Evolutionary conservation across 2,797 vertebrate species (phyloP), one percentile per base, ranked within the genome.

Genomic region (Sebastes trivittatus): DNA sequence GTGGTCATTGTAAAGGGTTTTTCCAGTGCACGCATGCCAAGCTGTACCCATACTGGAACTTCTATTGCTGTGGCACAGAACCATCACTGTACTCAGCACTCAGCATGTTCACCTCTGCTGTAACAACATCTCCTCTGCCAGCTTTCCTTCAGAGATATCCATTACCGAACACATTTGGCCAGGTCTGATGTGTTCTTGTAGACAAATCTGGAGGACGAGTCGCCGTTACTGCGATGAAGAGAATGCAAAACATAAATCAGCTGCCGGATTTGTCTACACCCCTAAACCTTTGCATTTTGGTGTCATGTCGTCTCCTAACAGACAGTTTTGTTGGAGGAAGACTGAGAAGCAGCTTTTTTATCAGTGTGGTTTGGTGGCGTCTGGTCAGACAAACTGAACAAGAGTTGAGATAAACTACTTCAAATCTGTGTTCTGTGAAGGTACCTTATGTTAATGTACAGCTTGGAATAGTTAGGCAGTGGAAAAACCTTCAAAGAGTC

Each of bases 41-140:
- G 49, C 64, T 73, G 34, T 75, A 70, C 63, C 22, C 34, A 63
- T 22, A 60, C 56, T 74, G 49, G 23, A 77, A 65, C 29, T 34
- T n/a, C 29, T 76, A 11, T 18, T 61, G 23, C 56, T 81, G 60
- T 60, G 23, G 18, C 38, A 76, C 73, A 77, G 66, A 22, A 36
- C 34, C 7, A 59, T 42, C 20, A 34, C 42, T 77, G 55, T 78
- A 2, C 36, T 56, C 25, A 68, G 11, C 49, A 32, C 18, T 74
- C 7, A 36, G 23, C 11, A 3, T 25, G 55, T 23, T 75, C 66
- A 34, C 36, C 49, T 16, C 36, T 16, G n/a, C 22, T 56, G 7
- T 63, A 8, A 62, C 5, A 58, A 62, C 68, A 25, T 55, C 59
- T 65, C 54, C 5, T 77, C 30, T 7, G 7, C 25, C 42, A 63